Percentiles rank a stretch among this genome's conserved stretches.
These are phyloP conservation scores for Vanessa cardui DNA, from an alignment of 2,888 invertebrate genomes.

Conservation along the genomic window DNA sequence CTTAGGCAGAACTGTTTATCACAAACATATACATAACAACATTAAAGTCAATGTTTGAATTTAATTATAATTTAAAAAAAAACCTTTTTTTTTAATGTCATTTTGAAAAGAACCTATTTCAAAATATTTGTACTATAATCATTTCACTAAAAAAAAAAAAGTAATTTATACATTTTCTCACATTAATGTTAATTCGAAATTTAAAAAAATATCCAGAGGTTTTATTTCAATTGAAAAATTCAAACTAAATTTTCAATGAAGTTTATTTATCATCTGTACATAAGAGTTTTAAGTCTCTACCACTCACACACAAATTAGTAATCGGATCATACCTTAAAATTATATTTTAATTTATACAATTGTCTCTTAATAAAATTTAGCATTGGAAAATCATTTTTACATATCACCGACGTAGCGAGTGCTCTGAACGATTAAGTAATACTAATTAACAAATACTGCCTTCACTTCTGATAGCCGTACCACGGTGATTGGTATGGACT, in stretches of 20 bases:
- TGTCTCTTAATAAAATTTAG: conserved; percentile 30
- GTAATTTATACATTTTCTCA: too few species aligned
- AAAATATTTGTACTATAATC: too few species aligned
- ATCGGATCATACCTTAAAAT: conserved; percentile 20
- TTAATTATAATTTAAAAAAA: too few species aligned
- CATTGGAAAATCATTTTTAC: conserved; percentile 33
- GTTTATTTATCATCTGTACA: conserved; percentile 34
- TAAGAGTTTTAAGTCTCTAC: conserved; percentile 21
- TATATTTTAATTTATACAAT: conserved; percentile 25
- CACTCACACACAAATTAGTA: conserved; percentile 22
- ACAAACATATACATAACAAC: too few species aligned
- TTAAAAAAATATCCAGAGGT: not conserved
- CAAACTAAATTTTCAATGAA: conserved; percentile 13
- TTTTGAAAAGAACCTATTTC: too few species aligned
- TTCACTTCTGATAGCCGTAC: conserved; percentile 64
- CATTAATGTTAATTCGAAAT: not conserved
- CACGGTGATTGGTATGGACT: conserved; percentile 71
- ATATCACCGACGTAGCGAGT: conserved; percentile 26
- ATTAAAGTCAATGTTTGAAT: too few species aligned
- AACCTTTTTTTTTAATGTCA: too few species aligned
- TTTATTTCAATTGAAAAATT: not conserved
- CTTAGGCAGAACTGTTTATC: too few species aligned
- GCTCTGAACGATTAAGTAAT: conserved; percentile 18
- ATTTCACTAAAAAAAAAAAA: too few species aligned
- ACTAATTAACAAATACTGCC: conserved; percentile 33